Evolutionary conservation across 2,113 vertebrate genomes (phyloP).

Genomic region (Lophius piscatorius): DNA sequence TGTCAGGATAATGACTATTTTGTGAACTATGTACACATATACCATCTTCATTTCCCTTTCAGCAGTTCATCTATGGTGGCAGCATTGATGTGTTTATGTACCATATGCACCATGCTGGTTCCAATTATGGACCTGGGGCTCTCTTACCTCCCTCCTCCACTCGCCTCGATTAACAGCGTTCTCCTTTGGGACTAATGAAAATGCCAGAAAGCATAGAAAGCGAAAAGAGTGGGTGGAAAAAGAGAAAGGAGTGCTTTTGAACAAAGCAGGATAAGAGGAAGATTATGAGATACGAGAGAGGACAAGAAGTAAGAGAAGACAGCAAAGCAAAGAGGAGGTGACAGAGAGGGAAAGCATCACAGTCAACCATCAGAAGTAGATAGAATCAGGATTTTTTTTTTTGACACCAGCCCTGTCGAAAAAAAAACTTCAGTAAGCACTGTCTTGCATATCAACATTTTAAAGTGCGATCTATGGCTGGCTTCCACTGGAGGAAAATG

Average conservation of each 20-base stretch:
- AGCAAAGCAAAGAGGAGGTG: constrained; percentile 1
- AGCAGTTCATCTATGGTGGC: constrained; percentile 35
- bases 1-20: constrained; percentile 34
- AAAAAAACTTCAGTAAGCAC: too few species aligned
- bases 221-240: constrained; percentile 31
- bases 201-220: constrained; percentile 45
- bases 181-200: constrained; percentile 71
- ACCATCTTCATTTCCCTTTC: constrained; percentile 11
- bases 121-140: constrained; percentile 60
- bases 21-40: constrained; percentile 18
- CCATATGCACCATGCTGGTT: constrained; percentile 64
- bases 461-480: too few species aligned
- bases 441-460: too few species aligned
- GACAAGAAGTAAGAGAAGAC: constrained; percentile 33
- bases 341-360: constrained; percentile 32
- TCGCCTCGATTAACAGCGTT: constrained; percentile 61
- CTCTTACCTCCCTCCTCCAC: constrained; percentile 50
- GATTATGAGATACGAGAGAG: constrained; percentile 41
- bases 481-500: too few species aligned
- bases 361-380: constrained; percentile 19
- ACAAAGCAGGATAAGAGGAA: constrained; percentile 35
- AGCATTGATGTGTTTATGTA: constrained; percentile 60
- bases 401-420: constrained; percentile 17
- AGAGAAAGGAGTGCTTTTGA: constrained; percentile 22
- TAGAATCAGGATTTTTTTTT: constrained; percentile 9